These are phyloP conservation scores for Siniperca knerii DNA, from an alignment of 2,113 vertebrate species.

Conservation along the genomic window DNA sequence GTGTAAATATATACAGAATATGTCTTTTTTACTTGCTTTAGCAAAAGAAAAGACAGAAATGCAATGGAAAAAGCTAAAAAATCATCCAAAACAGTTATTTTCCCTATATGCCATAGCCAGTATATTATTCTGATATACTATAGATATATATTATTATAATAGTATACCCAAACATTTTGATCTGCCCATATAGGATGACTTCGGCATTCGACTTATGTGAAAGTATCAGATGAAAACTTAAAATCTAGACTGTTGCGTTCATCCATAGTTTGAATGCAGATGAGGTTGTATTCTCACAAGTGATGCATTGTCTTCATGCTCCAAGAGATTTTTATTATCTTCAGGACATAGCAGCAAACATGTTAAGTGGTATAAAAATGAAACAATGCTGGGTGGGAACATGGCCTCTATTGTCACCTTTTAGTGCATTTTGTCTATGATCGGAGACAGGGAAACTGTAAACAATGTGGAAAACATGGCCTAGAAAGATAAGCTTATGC, in stretches of 20 bases:
- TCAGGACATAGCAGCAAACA: neutral
- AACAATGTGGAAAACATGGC: neutral
- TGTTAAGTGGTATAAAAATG: neutral
- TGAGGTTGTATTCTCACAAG: neutral
- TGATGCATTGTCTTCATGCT: neutral
- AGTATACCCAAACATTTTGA: neutral
- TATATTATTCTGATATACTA: slow-evolving; percentile 1
- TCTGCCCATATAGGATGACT: neutral
- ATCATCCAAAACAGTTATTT: neutral
- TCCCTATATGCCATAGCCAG: neutral
- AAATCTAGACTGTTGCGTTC: neutral
- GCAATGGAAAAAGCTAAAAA: neutral
- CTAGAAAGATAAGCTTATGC: slow-evolving; percentile 16
- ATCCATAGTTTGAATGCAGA: neutral
- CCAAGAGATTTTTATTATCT: neutral
- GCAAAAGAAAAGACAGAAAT: neutral
- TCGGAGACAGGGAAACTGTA: slow-evolving; percentile 16
- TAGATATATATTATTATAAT: neutral
- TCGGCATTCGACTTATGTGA: neutral
- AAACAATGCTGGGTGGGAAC: neutral
- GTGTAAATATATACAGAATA: neutral
- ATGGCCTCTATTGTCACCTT: neutral
- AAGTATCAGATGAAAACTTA: neutral
- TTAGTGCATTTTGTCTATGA: neutral
- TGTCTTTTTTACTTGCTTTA: neutral